Evolutionary conservation across 2,797 vertebrate genomes (phyloP), one percentile per base, ranked within the genome.

Genomic region (Malacoctenus gilli): DNA sequence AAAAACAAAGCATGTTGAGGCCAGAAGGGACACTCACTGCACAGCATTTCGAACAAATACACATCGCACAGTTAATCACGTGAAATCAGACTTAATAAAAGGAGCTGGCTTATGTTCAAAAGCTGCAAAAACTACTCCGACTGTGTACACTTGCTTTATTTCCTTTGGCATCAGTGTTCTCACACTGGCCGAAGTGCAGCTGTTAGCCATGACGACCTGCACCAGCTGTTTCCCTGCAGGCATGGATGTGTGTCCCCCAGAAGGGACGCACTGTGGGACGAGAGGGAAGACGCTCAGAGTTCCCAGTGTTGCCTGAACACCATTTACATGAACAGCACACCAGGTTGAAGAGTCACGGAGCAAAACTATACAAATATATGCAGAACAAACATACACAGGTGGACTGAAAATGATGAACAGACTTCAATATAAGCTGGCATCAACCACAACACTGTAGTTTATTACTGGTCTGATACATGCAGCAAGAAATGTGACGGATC

Each of bases 181-280:
- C 6, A 28, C 25, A 28, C 25, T n/a, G 9, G 9, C 25, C 9
- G 9, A 28, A 5, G 25, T 44, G 20, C 22, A 52, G 35, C 41
- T 49, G 34, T 59, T 12, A 40, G 46, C 57, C 58, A 52, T 72
- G 34, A 64, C 65, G 75, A 76, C 58, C 14, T 30, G 39, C 28
- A 19, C 14, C 34, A 42, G 43, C 40, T 59, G 36, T 5, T 15
- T 59, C 43, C 44, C 63, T 44, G 42, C 47, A 59, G 68, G 43
- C 35, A 9, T 16, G 20, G 49, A 28, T 2, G 0, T 1, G 44
- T 51, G 38, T 20, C 63, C 68, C 52, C 48, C 28, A 1, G 34
- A 40, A 66, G 66, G 14, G 32, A 75, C 2, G 15, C 58, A 44
- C 64, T 9, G 6, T 4, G 21, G 50, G 49, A 57, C 28, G 3